Evolutionary conservation across 1,140 invertebrate genomes (phyloP), one percentile per base, ranked within the genome.

Genomic region (Achatina immaculata): DNA sequence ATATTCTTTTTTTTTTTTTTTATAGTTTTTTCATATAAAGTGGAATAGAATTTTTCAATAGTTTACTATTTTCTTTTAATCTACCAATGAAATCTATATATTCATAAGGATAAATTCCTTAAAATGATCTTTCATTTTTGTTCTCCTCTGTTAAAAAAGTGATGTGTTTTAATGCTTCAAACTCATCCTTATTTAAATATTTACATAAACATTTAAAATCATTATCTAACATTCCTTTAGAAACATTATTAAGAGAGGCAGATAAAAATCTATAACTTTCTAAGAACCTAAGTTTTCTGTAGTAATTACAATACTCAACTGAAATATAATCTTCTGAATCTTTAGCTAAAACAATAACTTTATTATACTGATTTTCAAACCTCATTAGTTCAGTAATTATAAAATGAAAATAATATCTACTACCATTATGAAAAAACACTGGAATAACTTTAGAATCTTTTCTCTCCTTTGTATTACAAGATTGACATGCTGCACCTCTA

Each of bases 371-470:
- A 58, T 14, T 58, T 58, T 58, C 9, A 58, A 19, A 58, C n/a
- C n/a, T 58, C 55, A 21, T 58, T 58, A 58, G 55, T 58, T 58
- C 55, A 14, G 55, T 58, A 58, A 58, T 58, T 58, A 58, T 58
- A 58, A 58, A 58, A 58, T 58, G 55, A 58, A 58, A 58, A n/a
- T 48, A n/a, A n/a, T n/a, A n/a, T n/a, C n/a, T n/a, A n/a, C n/a
- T n/a, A n/a, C n/a, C n/a, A n/a, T n/a, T n/a, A n/a, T n/a, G n/a
- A n/a, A n/a, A n/a, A n/a, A n/a, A n/a, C n/a, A n/a, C n/a, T n/a
- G n/a, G n/a, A n/a, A n/a, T n/a, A n/a, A n/a, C n/a, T n/a, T n/a
- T n/a, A n/a, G 45, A 48, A 48, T 48, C 45, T 19, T 58, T 58
- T 58, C 55, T 24, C n/a, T 58, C 55, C n/a, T 58, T 58, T 58